Percentiles rank a stretch among this genome's conserved stretches.
These are phyloP conservation scores for Sebastes paucispinis DNA, from an alignment of 2,797 vertebrate genomes.

Conservation along the genomic window DNA sequence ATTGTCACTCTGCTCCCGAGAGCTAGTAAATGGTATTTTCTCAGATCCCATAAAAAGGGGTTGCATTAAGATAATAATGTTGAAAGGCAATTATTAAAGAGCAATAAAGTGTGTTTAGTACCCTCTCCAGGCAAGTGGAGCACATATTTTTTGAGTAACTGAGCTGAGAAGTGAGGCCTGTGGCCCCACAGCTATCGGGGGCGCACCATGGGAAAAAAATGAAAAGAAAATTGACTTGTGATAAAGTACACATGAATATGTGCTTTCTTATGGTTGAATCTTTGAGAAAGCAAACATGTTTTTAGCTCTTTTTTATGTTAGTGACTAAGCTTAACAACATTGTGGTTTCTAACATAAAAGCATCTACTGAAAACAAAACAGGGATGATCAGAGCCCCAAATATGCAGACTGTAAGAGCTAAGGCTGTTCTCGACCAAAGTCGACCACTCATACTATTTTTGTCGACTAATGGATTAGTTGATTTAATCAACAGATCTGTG, in stretches of 20 bases:
- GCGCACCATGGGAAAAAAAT: not conserved
- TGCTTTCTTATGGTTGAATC: not conserved
- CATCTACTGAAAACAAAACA: not conserved
- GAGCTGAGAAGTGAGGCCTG: slow-evolving; percentile 25
- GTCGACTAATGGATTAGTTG: too few relatives aligned
- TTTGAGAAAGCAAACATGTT: not conserved
- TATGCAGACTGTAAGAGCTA: not conserved
- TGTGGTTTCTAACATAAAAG: not conserved
- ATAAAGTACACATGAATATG: not conserved
- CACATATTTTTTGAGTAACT: slow-evolving; percentile 52
- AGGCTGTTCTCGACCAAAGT: too few relatives aligned
- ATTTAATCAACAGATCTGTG: too few relatives aligned
- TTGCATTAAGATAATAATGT: slow-evolving; percentile 78
- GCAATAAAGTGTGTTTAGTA: slow-evolving; percentile 79
- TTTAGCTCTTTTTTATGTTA: not conserved
- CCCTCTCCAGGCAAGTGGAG: slow-evolving; percentile 67
- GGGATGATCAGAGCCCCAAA: not conserved
- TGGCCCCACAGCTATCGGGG: not conserved
- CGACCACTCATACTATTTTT: too few relatives aligned
- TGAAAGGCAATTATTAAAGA: slow-evolving; percentile 80
- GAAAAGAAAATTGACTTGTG: not conserved
- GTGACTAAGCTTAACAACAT: not conserved
- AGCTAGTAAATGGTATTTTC: slow-evolving; percentile 71
- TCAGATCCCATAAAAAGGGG: slow-evolving; percentile 72
- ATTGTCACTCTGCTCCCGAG: slow-evolving; percentile 56